Evolutionary conservation across 2,797 vertebrate genomes (phyloP).

Genomic region (Fringilla coelebs): DNA sequence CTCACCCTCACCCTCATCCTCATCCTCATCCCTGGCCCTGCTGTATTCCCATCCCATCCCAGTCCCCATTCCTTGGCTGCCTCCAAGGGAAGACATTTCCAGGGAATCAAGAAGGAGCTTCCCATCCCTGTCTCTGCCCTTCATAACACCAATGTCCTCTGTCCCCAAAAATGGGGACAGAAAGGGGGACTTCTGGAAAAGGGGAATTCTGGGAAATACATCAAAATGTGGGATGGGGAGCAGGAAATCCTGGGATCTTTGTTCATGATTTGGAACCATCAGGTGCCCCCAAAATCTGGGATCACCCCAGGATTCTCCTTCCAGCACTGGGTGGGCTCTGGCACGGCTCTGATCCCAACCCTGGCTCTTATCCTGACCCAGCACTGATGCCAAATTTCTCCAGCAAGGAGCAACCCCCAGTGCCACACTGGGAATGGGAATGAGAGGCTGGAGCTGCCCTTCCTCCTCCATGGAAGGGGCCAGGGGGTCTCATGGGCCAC

Average conservation of each 20-base stretch:
- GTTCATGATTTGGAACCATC: background rate
- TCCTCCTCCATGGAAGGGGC: background rate
- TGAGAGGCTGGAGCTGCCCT: background rate
- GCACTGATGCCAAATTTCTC: background rate
- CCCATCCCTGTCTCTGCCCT: background rate
- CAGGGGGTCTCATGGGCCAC: background rate
- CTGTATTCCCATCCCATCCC: background rate
- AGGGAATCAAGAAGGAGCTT: background rate
- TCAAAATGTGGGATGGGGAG: background rate
- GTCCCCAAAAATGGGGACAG: background rate
- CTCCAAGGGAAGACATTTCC: background rate
- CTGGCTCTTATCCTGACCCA: accelerated
- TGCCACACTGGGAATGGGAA: accelerated
- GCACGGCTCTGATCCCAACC: accelerated
- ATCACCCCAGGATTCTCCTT: background rate
- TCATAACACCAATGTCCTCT: accelerated
- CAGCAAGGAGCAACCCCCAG: background rate
- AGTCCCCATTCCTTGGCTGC: background rate
- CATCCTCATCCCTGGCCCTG: background rate
- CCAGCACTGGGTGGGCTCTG: background rate
- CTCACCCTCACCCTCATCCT: accelerated
- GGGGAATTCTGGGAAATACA: background rate
- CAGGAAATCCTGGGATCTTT: background rate
- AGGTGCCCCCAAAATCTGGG: accelerated
- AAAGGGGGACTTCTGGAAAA: background rate